Conservation (phyloP, 2,888 invertebrate genomes). For the Rotaria magnacalcarata region DNA sequence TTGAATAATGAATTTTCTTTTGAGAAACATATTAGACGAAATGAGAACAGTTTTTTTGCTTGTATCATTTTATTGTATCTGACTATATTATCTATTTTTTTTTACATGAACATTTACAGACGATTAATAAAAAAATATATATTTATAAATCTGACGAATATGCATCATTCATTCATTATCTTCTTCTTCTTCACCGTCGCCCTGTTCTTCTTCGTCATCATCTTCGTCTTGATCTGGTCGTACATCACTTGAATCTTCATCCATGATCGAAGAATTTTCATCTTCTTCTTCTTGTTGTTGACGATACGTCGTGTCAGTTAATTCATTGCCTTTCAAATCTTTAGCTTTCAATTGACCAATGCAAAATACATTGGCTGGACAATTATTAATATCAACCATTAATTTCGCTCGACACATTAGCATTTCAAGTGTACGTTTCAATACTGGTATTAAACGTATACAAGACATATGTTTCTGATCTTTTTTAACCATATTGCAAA, state of each 20-base stretch:
- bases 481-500: constrained; percentile 31
- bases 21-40: not conserved
- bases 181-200: not conserved
- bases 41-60: not conserved
- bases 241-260: not conserved
- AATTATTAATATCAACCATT: constrained; percentile 23
- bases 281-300: constrained; percentile 32
- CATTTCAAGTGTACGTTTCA: constrained; percentile 23
- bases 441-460: not conserved
- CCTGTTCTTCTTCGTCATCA: not conserved
- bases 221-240: constrained; percentile 7
- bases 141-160: not conserved
- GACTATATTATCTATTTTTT: not conserved
- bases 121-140: not conserved
- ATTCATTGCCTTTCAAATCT: constrained; percentile 12
- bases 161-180: not conserved
- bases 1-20: not conserved
- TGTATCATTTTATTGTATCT: not conserved
- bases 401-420: constrained; percentile 10
- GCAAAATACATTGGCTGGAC: constrained; percentile 27
- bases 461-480: constrained; percentile 27
- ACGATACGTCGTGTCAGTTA: not conserved
- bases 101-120: not conserved
- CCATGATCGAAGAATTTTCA: not conserved
- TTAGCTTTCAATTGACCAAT: constrained; percentile 3